Conservation (phyloP, 2,113 vertebrate genomes). For the Myotis lucifugus region DNA sequence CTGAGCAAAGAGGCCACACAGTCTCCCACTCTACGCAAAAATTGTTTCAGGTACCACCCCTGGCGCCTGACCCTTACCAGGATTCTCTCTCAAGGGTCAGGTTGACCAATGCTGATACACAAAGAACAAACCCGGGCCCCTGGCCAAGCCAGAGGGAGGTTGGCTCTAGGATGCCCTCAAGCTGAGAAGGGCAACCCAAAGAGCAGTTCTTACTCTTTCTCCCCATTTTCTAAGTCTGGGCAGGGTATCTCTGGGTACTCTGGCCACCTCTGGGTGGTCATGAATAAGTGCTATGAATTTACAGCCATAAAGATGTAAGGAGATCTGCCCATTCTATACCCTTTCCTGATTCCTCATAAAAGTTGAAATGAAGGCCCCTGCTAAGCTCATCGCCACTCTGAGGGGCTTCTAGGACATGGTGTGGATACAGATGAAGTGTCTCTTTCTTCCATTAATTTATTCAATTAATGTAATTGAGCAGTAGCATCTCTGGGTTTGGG, state of each 20-base stretch:
- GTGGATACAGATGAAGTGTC: neutral
- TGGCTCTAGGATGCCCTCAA: conserved; percentile 37
- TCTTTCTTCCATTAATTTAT: neutral
- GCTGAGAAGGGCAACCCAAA: conserved; percentile 47
- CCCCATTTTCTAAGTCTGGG: neutral
- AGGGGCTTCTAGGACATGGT: neutral
- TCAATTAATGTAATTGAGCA: neutral
- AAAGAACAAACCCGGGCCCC: conserved; percentile 6
- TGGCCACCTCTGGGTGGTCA: neutral
- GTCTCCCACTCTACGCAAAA: neutral
- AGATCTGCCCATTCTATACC: neutral
- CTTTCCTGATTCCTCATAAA: neutral
- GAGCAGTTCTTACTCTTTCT: neutral
- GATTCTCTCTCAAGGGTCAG: neutral
- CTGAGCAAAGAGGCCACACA: neutral
- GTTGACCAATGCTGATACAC: neutral
- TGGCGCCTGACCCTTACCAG: neutral
- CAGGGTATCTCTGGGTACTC: neutral
- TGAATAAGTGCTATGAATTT: neutral
- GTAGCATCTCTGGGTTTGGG: neutral
- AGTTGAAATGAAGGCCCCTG: neutral
- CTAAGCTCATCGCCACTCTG: neutral
- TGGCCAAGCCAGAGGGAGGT: conserved; percentile 15
- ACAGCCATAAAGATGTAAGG: neutral
- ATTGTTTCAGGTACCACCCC: neutral